These are phyloP conservation scores for Phengaris alcon DNA, from an alignment of 2,888 invertebrate genomes.

Conservation along the genomic window DNA sequence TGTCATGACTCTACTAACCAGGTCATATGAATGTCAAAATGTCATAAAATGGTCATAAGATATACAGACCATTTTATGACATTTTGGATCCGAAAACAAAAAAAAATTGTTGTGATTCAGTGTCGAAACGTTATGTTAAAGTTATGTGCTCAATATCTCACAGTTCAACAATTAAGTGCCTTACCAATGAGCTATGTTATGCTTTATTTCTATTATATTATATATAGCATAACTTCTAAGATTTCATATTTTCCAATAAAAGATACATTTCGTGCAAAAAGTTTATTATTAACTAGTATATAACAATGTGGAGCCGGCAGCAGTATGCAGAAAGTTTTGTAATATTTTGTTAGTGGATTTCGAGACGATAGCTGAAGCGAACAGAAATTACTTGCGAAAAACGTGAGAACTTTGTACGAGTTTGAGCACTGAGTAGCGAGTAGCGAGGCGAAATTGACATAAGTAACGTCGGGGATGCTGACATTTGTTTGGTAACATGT, in stretches of 20 bases:
- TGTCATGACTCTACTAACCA: too few species aligned
- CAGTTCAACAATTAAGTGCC: background rate
- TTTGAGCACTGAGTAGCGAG: background rate
- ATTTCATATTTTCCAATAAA: conserved; percentile 8
- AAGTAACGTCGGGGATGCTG: background rate
- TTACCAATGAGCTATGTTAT: background rate
- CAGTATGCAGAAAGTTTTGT: conserved; percentile 21
- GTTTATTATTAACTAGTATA: conserved; percentile 19
- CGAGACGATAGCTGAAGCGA: conserved; percentile 25
- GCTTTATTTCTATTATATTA: too few species aligned
- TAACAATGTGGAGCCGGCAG: conserved; percentile 1
- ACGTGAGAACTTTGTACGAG: conserved; percentile 31
- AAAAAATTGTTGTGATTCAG: background rate
- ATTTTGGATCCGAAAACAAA: background rate
- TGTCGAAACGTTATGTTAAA: background rate
- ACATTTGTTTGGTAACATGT: background rate
- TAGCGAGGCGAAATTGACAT: background rate
- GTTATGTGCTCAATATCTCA: background rate
- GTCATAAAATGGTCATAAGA: too few species aligned
- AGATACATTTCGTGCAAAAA: background rate
- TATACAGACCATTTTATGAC: too few species aligned
- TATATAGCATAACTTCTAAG: background rate
- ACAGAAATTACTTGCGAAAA: conserved; percentile 32
- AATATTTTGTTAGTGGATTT: conserved; percentile 31
- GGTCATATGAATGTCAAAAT: too few species aligned